Evolutionary conservation across 2,888 invertebrate species (phyloP), one percentile per base, ranked within the genome.

Genomic region (Rhorus exstirpatorius): DNA sequence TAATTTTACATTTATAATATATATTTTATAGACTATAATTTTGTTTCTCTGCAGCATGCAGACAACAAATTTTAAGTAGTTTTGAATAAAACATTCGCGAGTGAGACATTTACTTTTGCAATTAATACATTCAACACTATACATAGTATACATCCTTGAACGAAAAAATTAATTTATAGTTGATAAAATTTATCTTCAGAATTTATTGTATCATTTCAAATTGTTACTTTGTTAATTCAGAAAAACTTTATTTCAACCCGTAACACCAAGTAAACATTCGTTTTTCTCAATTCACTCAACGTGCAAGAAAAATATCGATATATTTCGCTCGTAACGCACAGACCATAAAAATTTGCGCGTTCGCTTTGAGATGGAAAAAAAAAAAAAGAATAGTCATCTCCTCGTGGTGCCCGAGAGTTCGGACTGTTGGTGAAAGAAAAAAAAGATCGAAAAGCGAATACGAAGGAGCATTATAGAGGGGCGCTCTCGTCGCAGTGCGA

Each of bases 401-500:
- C 51, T 41, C 26, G 63, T 41, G 38, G 60, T 61, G 14, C 35
- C 51, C 14, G 38, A 58, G 55, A 44, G 61, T 38, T 46, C 12
- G 60, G 51, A 61, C 31, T 21, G 67, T 51, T 38, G 31, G 24
- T 71, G n/a, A 60, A 74, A 68, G 31, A 82, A 83, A 77, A 51
- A 67, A 76, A 44, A 53, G 21, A 38, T 58, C 35, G 46, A 67
- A 63, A 77, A 77, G 35, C 38, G 41, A 49, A 76, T 75, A 65
- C 63, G 58, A 70, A 77, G 44, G 46, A 70, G 68, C 53, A 17
- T 61, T 41, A 78, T 55, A 10, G n/a, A 67, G 70, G 44, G 86
- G 87, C 86, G 86, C 85, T 86, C 86, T 84, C 84, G 87, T 87
- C 87, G 88, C 85, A 89, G 87, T 90, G 87, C 88, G 89, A 90